phyloP scores from a whole-genome alignment of 1,140 invertebrate genomes.

The Aphis craccivora region DNA sequence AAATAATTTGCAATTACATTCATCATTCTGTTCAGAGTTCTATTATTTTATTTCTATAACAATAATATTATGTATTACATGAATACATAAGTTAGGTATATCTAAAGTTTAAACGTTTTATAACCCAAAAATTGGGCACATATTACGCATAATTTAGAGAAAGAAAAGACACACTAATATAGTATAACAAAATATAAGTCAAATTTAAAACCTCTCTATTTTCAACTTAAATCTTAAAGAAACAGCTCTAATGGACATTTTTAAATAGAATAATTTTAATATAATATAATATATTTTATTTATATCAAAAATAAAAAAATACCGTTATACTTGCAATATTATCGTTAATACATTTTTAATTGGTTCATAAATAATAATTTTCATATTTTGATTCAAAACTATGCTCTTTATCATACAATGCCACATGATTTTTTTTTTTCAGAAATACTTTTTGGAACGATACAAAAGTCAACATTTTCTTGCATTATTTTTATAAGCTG shows the following conservation, averaged over 20 bases:
- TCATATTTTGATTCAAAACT: neutral
- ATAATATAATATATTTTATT: too few species aligned
- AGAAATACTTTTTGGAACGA: neutral
- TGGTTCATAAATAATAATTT: neutral
- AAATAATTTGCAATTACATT: too few species aligned
- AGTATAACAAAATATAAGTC: neutral
- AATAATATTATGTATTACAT: too few species aligned
- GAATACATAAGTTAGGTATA: too few species aligned
- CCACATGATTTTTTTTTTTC: neutral
- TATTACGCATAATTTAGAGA: neutral
- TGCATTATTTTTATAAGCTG: neutral
- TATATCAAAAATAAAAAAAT: neutral
- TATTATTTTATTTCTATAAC: too few species aligned
- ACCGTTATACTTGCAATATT: neutral
- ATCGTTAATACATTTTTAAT: neutral
- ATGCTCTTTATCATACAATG: neutral
- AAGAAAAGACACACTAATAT: neutral
- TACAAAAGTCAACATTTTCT: neutral
- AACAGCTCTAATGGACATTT: neutral
- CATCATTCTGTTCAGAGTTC: too few species aligned
- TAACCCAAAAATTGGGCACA: neutral
- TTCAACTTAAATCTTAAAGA: neutral
- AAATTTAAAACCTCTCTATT: neutral
- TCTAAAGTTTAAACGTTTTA: too few species aligned
- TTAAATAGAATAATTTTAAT: neutral